These are phyloP conservation scores for Pseudobourletiella spinata DNA, from an alignment of 1,140 invertebrate genomes.

Conservation along the genomic window DNA sequence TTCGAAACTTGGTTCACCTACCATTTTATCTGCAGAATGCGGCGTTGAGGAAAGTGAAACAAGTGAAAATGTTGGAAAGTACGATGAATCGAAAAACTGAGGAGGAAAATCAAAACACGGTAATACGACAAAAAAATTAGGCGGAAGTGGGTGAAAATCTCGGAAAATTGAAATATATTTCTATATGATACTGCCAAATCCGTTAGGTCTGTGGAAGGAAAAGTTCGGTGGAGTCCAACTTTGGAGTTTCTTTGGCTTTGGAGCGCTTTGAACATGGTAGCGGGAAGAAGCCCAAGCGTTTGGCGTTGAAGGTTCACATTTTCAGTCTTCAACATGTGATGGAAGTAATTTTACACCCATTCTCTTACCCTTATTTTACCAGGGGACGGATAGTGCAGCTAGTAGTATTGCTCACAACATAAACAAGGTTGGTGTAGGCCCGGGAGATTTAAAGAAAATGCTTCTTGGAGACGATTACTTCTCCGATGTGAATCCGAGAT, in stretches of 20 bases:
- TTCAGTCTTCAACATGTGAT: too few species aligned
- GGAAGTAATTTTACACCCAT: too few species aligned
- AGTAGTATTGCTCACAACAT: slow-evolving; percentile 81
- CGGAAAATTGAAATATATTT: too few species aligned
- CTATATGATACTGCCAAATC: too few species aligned
- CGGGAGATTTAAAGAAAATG: slow-evolving; percentile 71
- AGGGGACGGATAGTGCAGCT: slow-evolving; percentile 75
- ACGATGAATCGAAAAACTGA: slow-evolving; percentile 25
- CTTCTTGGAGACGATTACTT: slow-evolving; percentile 91
- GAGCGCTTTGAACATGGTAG: slow-evolving; percentile 30
- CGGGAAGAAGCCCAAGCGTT: slow-evolving; percentile 25
- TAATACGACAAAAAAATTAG: too few species aligned
- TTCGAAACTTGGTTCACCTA: slow-evolving; percentile 92
- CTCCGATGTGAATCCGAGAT: slow-evolving; percentile 93
- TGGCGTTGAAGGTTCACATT: slow-evolving; percentile 32
- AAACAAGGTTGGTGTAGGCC: slow-evolving; percentile 49
- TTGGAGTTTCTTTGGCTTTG: slow-evolving; percentile 41
- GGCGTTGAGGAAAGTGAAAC: slow-evolving; percentile 74
- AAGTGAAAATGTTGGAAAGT: slow-evolving; percentile 35
- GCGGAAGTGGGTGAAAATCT: too few species aligned
- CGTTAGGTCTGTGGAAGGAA: too few species aligned
- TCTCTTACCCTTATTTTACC: background rate
- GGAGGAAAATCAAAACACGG: too few species aligned
- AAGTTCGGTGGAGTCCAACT: slow-evolving; percentile 63
- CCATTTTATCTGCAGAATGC: slow-evolving; percentile 98